Base-by-base conservation (phyloP, 2,113 vertebrate genomes). In the Caretta caretta region DNA sequence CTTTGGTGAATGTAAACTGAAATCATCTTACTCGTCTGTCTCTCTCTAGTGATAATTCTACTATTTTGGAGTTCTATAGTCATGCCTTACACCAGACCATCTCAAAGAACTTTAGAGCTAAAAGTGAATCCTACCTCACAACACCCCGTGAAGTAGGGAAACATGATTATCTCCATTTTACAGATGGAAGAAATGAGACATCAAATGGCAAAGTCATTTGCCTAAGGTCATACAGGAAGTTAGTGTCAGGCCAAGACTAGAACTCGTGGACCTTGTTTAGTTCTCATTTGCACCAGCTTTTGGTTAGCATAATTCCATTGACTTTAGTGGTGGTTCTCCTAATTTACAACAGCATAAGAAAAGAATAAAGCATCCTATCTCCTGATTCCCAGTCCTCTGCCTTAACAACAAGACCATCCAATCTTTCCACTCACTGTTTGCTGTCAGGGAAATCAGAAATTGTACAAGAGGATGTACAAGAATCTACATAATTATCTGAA, bases 291-390 rank as follows among this genome's bases (percentile, higher is more conserved):
- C 25, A 78, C 25, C 75, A 78, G 42, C 3, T 42, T 78, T 78
- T 38, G n/a, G 38, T 46, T 78, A 78, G 24, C 75, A 14, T 78
- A 46, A 48, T 78, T 48, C 25, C 42, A 78, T 24, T 27, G 38
- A 78, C 75, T 48, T 78, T 24, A 78, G 22, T 78, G 75, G 24
- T 3, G 27, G 11, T 48, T 27, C 29, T 50, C 0, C 5, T 46
- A 83, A 82, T 75, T 85, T 93, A 51, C 50, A 84, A 59, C 16
- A 59, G 59, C 91, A 80, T 20, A 38, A 83, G 75, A 84, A 87
- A 81, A 83, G 83, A 94, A 92, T 88, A 92, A 88, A 96, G 92
- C 79, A 78, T 78, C 24, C 6, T 48, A 82, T 81, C 92, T 91
- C 65, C 57, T 75, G 25, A 29, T 83, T 91, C 79, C 79, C 79